Evolutionary conservation across 1,140 invertebrate species (phyloP).

Genomic region (Drosophila guanche): DNA sequence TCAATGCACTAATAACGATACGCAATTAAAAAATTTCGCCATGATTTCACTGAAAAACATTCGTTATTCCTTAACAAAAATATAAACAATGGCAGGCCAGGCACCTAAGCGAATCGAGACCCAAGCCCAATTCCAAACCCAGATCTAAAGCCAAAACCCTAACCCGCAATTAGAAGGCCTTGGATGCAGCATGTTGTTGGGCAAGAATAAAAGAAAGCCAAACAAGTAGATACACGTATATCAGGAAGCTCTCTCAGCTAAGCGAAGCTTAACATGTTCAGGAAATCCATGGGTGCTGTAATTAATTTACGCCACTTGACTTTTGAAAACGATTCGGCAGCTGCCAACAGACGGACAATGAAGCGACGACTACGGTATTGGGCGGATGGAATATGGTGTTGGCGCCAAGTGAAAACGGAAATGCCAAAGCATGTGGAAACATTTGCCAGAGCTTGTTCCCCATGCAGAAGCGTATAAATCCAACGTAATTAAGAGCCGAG

Average conservation of each 20-base stretch:
- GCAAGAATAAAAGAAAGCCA: slow-evolving; percentile 23
- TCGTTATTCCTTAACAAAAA: slow-evolving; percentile 38
- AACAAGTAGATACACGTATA: slow-evolving; percentile 33
- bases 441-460: slow-evolving; percentile 62
- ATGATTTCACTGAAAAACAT: slow-evolving; percentile 57
- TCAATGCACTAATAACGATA: slow-evolving; percentile 2
- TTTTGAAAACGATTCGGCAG: slow-evolving; percentile 57
- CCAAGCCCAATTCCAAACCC: slow-evolving; percentile 13
- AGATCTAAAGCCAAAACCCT: slow-evolving; percentile 2
- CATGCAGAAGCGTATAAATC: slow-evolving; percentile 47
- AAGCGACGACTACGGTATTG: slow-evolving; percentile 4
- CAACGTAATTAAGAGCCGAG: slow-evolving; percentile 61
- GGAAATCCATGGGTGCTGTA: slow-evolving; percentile 45
- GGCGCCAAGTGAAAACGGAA: slow-evolving; percentile 54
- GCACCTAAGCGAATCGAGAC: slow-evolving; percentile 8
- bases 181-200: slow-evolving; percentile 30
- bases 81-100: slow-evolving; percentile 28
- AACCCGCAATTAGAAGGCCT: slow-evolving; percentile 49
- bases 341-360: slow-evolving; percentile 23
- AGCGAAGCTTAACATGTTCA: slow-evolving; percentile 7
- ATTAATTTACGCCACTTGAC: slow-evolving; percentile 77
- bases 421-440: slow-evolving; percentile 74
- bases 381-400: slow-evolving; percentile 13
- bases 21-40: slow-evolving; percentile 71
- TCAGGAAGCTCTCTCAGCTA: slow-evolving; percentile 34